Conservation (phyloP, 92 coral and sea anemone genomes). For the Phymanthus crucifer region DNA sequence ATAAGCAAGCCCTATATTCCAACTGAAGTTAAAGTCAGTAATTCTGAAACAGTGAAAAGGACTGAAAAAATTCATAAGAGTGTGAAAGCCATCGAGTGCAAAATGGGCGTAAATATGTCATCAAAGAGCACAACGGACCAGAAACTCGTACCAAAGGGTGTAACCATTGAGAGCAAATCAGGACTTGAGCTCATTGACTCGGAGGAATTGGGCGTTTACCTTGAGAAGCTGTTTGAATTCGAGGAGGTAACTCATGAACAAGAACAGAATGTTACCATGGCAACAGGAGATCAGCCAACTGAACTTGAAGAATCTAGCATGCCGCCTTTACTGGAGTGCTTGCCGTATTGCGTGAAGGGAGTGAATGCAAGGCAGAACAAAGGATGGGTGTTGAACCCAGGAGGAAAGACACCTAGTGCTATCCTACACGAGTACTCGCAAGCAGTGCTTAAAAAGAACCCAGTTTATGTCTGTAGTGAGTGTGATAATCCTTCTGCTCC, state of each 20-base stretch:
- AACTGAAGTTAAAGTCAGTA: background rate
- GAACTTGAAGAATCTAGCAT: constrained; percentile 42
- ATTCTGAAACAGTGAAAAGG: background rate
- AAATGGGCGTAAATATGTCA: background rate
- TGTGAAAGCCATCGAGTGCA: background rate
- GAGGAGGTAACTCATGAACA: constrained; percentile 65
- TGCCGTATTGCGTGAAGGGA: constrained; percentile 78
- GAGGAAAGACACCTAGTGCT: constrained; percentile 87
- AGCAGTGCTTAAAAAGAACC: constrained; percentile 70
- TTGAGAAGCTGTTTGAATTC: constrained; percentile 75
- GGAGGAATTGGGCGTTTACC: constrained; percentile 61
- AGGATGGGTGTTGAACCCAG: constrained; percentile 65
- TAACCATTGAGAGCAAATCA: constrained; percentile 6
- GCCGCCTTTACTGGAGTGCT: constrained; percentile 63
- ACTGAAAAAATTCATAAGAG: background rate
- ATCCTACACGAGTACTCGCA: constrained; percentile 89
- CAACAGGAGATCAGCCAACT: constrained; percentile 23
- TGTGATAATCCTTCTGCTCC: constrained; percentile 78
- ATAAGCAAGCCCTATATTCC: background rate
- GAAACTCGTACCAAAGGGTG: background rate
- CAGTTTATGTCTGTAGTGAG: constrained; percentile 71
- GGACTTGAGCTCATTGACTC: constrained; percentile 58
- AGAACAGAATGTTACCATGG: constrained; percentile 62
- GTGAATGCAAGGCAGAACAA: constrained; percentile 40
- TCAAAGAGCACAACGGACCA: background rate